phyloP scores from a whole-genome alignment of 2,113 vertebrate species.

The Todiramphus saurophagus region DNA sequence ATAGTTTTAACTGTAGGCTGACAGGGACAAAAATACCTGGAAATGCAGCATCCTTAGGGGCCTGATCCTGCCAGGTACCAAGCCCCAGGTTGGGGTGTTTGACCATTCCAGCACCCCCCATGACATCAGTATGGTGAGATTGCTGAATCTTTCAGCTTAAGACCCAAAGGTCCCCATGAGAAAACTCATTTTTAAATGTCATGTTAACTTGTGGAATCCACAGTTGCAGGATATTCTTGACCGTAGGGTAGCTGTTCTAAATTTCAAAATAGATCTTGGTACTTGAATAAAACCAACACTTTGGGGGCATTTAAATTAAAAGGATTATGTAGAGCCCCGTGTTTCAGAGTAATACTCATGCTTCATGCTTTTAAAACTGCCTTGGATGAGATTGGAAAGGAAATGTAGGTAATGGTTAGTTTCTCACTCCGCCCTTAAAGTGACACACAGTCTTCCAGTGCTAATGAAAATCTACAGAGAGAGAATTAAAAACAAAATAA shows the following conservation, averaged over 20 bases:
- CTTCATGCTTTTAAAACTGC: constrained; percentile 12
- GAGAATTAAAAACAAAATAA: neutral
- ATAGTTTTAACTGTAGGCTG: neutral
- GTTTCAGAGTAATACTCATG: neutral
- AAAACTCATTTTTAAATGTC: neutral
- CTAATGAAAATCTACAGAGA: constrained; percentile 36
- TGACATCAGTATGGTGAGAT: neutral
- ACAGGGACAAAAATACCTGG: neutral
- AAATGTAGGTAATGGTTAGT: constrained; percentile 24
- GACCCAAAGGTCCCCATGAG: neutral
- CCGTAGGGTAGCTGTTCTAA: neutral
- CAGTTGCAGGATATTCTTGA: neutral
- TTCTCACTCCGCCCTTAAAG: neutral
- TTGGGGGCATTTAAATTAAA: neutral
- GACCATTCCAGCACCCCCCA: neutral
- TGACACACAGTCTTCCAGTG: neutral
- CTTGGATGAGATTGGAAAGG: constrained; percentile 3
- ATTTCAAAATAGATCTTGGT: neutral
- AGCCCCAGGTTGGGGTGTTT: neutral
- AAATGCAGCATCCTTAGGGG: neutral
- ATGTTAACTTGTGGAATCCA: neutral
- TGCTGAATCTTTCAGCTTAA: neutral
- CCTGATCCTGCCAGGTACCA: neutral
- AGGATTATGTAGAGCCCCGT: neutral
- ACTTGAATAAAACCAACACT: neutral